Base-by-base conservation (phyloP, 2,113 vertebrate species). In the Oceanites oceanicus region DNA sequence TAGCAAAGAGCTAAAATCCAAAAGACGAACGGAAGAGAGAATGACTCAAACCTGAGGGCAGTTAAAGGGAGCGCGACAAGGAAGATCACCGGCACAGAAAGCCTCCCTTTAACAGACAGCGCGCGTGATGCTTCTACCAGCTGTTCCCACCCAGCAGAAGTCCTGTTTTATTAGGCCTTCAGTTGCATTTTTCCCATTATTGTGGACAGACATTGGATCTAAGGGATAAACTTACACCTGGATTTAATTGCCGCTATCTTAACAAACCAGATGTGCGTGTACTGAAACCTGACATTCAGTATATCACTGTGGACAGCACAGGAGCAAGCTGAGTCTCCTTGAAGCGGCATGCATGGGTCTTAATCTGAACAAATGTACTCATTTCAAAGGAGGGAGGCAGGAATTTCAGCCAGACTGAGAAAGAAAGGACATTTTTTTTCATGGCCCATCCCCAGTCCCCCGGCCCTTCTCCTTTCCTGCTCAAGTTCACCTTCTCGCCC, bases 171-270 rank as follows among this genome's bases (percentile, higher is more conserved):
- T 55, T 10, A 45, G 63, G 74, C 67, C 38, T 52, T 56, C 0
- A 1, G 61, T 18, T 70, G 67, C 88, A 73, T 88, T 90, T 93
- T 90, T 62, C 74, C 90, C 75, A 44, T 88, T 79, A 38, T 23
- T 88, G 71, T 58, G 77, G 88, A 70, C 81, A 90, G 82, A 73
- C 19, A 1, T 1, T 9, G 79, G 80, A 75, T 68, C 65, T 30
- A 6, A 10, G 73, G 91, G 77, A 75, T 80, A 63, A 94, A 40
- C 36, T 25, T 17, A 52, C 90, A 90, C 96, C 92, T 93, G 92
- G 84, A n/a, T 90, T 71, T 75, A 45, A 90, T 50, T 52, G 87
- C 62, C 13, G 13, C 80, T 87, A 27, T 56, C 93, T n/a, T 16
- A 29, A 14, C 67, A 21, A 53, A 38, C 68, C 78, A 90, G 76